Percentiles rank a stretch among this genome's conserved stretches.
Conservation (phyloP, 2,113 vertebrate species). For the Grus americana region DNA sequence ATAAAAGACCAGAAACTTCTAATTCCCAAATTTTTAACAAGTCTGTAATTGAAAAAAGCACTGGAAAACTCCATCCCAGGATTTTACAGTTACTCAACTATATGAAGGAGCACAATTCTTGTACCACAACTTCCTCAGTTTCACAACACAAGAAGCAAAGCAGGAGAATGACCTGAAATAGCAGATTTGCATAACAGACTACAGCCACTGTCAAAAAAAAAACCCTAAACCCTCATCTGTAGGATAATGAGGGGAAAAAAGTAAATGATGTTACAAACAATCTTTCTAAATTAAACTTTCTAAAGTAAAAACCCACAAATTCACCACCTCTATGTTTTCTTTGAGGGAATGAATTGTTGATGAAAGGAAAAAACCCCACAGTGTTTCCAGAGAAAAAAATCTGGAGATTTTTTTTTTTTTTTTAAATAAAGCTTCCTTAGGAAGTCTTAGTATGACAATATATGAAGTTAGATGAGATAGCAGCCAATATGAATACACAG, state of each 20-base stretch:
- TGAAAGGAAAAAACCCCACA: accelerated
- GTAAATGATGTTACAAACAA: neutral
- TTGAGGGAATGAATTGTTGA: neutral
- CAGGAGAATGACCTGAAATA: neutral
- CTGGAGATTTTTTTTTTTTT: too few relatives aligned
- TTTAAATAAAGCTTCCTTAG: neutral
- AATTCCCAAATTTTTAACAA: neutral
- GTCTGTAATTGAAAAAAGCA: neutral
- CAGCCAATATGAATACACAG: neutral
- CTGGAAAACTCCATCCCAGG: neutral
- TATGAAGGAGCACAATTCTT: neutral
- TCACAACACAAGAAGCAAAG: neutral
- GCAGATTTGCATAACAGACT: neutral
- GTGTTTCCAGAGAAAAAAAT: neutral
- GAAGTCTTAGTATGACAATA: neutral
- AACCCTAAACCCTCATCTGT: neutral
- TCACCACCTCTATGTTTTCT: neutral
- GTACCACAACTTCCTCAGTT: neutral
- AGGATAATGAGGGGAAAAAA: neutral
- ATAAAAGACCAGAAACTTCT: neutral
- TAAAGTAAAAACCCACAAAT: neutral
- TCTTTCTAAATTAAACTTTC: neutral
- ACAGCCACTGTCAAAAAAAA: neutral
- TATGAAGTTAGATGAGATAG: neutral
- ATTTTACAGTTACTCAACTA: neutral